Percentiles rank a stretch among this genome's conserved stretches.
Conservation (phyloP, 2,888 invertebrate species). For the Megamerina dolium region DNA sequence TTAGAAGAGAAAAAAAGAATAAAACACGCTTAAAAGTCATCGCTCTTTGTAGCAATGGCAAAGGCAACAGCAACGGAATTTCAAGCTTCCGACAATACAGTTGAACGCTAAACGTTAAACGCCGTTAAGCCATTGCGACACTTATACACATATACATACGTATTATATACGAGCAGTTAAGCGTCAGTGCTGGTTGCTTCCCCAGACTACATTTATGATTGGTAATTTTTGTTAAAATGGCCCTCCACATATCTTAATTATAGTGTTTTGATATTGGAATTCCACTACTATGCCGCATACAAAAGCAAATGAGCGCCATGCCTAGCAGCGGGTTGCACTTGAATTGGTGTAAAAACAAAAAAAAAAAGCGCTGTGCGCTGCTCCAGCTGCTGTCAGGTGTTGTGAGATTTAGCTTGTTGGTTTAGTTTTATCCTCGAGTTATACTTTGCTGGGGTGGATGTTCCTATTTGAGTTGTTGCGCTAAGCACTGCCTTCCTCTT, state of each 20-base stretch:
- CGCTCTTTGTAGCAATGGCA: too few relatives aligned
- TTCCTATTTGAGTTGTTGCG: too few relatives aligned
- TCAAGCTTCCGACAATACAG: background rate
- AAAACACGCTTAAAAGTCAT: too few relatives aligned
- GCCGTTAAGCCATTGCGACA: too few relatives aligned
- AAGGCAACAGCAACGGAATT: background rate
- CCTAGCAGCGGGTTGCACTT: slow-evolving; percentile 21
- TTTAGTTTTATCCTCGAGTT: slow-evolving; percentile 8
- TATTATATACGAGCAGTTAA: too few relatives aligned
- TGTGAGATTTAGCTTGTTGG: slow-evolving; percentile 9
- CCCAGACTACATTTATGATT: slow-evolving; percentile 30
- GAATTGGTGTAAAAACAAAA: slow-evolving; percentile 7
- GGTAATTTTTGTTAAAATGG: slow-evolving; percentile 31
- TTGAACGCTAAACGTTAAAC: too few relatives aligned
- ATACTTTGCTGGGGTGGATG: slow-evolving; percentile 12
- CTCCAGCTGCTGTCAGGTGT: slow-evolving; percentile 8
- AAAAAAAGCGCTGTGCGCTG: too few relatives aligned
- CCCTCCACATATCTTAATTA: slow-evolving; percentile 47
- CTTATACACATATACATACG: too few relatives aligned
- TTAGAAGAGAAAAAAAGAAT: too few relatives aligned
- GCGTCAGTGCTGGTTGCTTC: too few relatives aligned
- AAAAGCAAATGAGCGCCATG: slow-evolving; percentile 31
- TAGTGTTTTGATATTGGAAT: slow-evolving; percentile 37
- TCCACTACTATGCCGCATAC: slow-evolving; percentile 7
- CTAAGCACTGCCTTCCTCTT: background rate